phyloP scores from a whole-genome alignment of 2,797 vertebrate genomes.

The Mycteria americana region DNA sequence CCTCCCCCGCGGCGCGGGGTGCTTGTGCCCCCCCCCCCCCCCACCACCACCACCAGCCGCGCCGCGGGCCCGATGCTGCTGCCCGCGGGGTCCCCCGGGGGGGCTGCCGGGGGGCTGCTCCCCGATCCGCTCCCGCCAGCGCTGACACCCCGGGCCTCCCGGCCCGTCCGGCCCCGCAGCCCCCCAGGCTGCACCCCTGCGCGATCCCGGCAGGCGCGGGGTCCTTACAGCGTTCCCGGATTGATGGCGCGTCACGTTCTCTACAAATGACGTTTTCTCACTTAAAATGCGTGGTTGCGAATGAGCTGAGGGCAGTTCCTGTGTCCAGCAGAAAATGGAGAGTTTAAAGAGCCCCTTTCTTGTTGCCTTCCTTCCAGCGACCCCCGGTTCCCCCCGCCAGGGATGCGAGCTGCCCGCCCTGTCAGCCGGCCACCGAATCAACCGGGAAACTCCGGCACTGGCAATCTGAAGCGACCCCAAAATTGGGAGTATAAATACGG shows the following conservation, averaged over 20 bases:
- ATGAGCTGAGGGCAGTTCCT: neutral
- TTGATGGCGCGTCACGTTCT: fast-evolving
- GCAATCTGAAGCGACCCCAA: neutral
- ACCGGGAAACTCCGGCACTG: fast-evolving
- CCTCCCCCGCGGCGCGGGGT: too few species aligned
- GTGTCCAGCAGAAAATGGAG: fast-evolving
- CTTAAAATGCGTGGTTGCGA: neutral
- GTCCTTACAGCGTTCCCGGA: neutral
- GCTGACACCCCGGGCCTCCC: neutral
- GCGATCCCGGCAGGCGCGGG: neutral
- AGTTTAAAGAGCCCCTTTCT: neutral
- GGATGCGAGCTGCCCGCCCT: neutral
- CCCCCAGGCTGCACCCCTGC: fast-evolving
- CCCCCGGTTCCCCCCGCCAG: fast-evolving
- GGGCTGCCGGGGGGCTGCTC: neutral
- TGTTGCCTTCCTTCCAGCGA: neutral
- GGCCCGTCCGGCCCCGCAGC: neutral
- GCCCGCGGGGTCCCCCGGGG: neutral
- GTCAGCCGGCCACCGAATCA: neutral
- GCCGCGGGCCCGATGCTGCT: neutral
- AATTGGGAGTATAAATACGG: neutral
- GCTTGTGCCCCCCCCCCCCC: too few species aligned
- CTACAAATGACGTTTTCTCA: fast-evolving
- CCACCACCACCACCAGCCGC: too few species aligned
- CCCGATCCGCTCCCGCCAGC: fast-evolving